phyloP scores from a whole-genome alignment of 2,113 vertebrate genomes.

The Chitala chitala region DNA sequence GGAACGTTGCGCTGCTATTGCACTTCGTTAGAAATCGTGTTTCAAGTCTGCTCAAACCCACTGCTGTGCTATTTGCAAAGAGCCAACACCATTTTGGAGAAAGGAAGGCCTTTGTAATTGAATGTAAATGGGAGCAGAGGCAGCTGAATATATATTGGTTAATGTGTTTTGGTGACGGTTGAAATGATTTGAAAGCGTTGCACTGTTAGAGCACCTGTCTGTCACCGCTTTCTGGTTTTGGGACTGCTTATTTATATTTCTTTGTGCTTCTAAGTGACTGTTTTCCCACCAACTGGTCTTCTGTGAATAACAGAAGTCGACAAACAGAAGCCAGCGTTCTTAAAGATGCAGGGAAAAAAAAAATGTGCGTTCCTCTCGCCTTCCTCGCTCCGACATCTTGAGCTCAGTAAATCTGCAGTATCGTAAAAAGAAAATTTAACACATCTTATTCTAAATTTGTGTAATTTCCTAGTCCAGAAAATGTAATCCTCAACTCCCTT shows the following conservation, averaged over 20 bases:
- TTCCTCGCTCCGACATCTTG: background rate
- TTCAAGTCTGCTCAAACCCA: slow-evolving; percentile 60
- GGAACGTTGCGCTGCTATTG: slow-evolving; percentile 58
- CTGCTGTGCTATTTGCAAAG: slow-evolving; percentile 42
- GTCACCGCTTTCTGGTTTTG: slow-evolving; percentile 42
- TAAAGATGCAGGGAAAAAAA: background rate
- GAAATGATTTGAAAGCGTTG: slow-evolving; percentile 27
- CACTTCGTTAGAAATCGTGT: slow-evolving; percentile 50
- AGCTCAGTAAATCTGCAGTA: background rate
- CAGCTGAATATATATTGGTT: slow-evolving; percentile 70
- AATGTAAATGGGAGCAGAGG: slow-evolving; percentile 54
- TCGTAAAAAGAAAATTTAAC: background rate
- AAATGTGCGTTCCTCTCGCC: background rate
- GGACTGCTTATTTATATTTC: background rate
- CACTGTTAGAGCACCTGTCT: slow-evolving; percentile 36
- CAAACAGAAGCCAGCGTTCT: slow-evolving; percentile 26
- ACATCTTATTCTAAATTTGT: too few species aligned
- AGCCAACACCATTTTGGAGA: slow-evolving; percentile 50
- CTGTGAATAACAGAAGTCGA: slow-evolving; percentile 46
- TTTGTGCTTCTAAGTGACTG: slow-evolving; percentile 16
- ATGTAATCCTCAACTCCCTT: too few species aligned
- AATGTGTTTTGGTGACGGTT: slow-evolving; percentile 55
- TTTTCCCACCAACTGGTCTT: slow-evolving; percentile 50
- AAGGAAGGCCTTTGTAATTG: slow-evolving; percentile 53
- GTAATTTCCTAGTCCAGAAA: background rate